Percentiles rank a stretch among this genome's conserved stretches.
Evolutionary conservation across 2,797 vertebrate genomes (phyloP).

Genomic region (Delichon dasypus): DNA sequence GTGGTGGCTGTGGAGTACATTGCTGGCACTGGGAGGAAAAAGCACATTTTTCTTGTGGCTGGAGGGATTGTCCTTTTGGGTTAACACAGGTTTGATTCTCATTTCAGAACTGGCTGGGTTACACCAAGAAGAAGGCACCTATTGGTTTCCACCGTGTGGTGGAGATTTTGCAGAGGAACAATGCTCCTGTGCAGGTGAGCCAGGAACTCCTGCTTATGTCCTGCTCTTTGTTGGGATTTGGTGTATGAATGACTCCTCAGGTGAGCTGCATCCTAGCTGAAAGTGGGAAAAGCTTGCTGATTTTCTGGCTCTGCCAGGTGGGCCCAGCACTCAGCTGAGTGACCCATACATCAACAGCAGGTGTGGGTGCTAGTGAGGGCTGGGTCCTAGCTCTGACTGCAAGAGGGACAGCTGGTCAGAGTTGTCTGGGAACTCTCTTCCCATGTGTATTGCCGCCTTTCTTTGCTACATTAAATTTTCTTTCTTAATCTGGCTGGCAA

Average conservation of each 20-base stretch:
- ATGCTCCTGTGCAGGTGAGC: conserved; percentile 86
- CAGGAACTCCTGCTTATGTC: background rate
- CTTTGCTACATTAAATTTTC: background rate
- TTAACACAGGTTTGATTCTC: background rate
- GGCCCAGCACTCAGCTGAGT: rapidly evolving
- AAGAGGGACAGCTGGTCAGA: background rate
- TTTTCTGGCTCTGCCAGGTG: background rate
- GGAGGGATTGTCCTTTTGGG: background rate
- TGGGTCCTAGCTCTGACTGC: background rate
- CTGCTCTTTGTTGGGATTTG: background rate
- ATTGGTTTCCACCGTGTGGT: conserved; percentile 91
- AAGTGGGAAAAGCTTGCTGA: background rate
- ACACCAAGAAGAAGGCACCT: conserved; percentile 90
- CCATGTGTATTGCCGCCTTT: background rate
- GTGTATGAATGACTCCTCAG: background rate
- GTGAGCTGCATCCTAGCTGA: background rate
- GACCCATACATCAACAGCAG: background rate
- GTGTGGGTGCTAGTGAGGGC: background rate
- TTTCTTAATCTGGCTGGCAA: background rate
- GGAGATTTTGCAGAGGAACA: conserved; percentile 93
- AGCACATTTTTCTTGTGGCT: background rate
- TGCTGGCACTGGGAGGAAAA: background rate
- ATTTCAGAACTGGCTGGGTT: conserved; percentile 90
- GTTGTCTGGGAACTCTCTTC: background rate
- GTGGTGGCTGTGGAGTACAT: rapidly evolving